Base-by-base conservation (phyloP, 2,113 vertebrate genomes). In the Saguinus imperator region DNA sequence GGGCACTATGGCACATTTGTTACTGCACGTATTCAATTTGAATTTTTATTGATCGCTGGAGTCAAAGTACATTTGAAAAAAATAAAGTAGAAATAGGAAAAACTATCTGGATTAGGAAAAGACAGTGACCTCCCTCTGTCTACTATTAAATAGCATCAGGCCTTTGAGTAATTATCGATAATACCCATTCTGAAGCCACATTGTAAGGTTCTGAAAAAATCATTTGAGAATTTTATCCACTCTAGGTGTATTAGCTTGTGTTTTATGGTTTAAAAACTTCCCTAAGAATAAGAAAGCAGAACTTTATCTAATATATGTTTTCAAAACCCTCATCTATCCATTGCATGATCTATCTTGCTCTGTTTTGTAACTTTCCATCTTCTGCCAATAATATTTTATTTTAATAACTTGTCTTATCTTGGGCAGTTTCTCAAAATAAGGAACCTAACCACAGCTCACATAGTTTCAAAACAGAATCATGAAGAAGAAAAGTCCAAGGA, bases 81-180 rank as follows among this genome's bases (percentile, higher is more conserved):
- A 87, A 29, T 29, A 87, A 17, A 73, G 27, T 40, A 23, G 43
- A 96, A 91, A 85, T 84, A 52, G 32, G 37, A 83, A 70, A 45
- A 84, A 77, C 3, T 66, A 83, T 87, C 43, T 68, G 21, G 50
- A 17, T 17, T 52, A 76, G 7, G 43, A 89, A 68, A 86, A 91
- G 40, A 50, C 6, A 72, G 8, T 18, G 45, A 83, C 21, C 6
- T 64, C 7, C 76, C 27, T 85, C 32, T 89, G 37, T 82, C 82
- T 89, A 16, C 70, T 84, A 66, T 52, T 95, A 92, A 97, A 87
- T 82, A 91, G 87, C 79, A 11, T 93, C 68, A 77, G 73, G 75
- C 8, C 61, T 96, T 90, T 76, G 75, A 90, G 95, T 84, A 94
- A 95, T 85, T 94, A 90, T 92, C 92, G 32, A 87, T n/a, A 81